Conservation (phyloP, 2,113 vertebrate species). For the Neotragus moschatus region DNA sequence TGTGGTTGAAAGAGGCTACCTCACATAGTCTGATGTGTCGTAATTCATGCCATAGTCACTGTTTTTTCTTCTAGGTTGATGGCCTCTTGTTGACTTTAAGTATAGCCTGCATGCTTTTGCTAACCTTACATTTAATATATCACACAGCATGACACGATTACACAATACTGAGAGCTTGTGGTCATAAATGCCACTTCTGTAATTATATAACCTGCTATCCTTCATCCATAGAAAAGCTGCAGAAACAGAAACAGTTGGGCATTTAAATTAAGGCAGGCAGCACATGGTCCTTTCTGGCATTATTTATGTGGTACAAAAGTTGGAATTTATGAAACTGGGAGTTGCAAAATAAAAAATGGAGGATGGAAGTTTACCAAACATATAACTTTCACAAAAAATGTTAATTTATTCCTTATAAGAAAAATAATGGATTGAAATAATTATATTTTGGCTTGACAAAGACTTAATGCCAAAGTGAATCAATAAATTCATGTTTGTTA, state of each 20-base stretch:
- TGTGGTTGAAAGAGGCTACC: neutral
- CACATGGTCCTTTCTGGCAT: neutral
- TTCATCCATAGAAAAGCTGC: neutral
- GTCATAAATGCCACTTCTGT: neutral
- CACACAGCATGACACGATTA: slow-evolving; percentile 1
- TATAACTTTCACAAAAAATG: neutral
- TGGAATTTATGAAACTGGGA: neutral
- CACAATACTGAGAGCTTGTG: neutral
- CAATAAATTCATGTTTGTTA: neutral
- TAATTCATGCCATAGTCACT: neutral
- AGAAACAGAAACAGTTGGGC: slow-evolving; percentile 6
- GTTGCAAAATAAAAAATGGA: neutral
- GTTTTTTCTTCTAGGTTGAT: neutral
- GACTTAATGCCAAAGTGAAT: neutral
- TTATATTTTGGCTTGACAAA: neutral
- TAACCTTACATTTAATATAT: slow-evolving; percentile 11
- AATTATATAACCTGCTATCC: neutral
- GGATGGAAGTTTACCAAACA: neutral
- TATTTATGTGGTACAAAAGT: neutral
- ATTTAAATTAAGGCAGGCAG: neutral
- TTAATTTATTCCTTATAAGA: neutral
- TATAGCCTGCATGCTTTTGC: slow-evolving; percentile 34
- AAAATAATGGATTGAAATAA: neutral
- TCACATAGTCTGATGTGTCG: neutral
- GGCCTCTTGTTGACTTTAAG: slow-evolving; percentile 39